Conservation (phyloP, 53 echinoderm and acorn worm genomes). For the Holothuria leucospilota region DNA sequence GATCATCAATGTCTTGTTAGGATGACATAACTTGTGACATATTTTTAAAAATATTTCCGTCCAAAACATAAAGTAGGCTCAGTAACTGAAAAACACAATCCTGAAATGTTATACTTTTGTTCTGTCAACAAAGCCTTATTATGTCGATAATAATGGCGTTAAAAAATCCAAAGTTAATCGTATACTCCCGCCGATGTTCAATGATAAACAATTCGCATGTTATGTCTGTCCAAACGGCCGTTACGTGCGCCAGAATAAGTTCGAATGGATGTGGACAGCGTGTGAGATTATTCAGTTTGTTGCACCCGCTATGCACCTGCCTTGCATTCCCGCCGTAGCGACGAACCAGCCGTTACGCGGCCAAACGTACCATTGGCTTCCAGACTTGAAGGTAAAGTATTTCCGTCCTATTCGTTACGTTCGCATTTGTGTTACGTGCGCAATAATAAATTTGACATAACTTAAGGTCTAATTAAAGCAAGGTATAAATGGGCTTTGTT, state of each 20-base stretch:
- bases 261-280: not conserved
- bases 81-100: not conserved
- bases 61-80: slow-evolving; percentile 1
- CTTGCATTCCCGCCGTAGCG: not conserved
- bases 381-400: not conserved
- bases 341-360: not conserved
- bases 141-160: not conserved
- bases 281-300: slow-evolving; percentile 7
- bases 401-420: slow-evolving; percentile 18
- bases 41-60: slow-evolving; percentile 1
- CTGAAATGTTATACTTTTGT: not conserved
- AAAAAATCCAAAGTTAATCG: not conserved
- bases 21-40: not conserved
- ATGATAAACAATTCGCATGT: not conserved
- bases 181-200: not conserved
- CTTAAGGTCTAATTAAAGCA: not conserved
- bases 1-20: not conserved
- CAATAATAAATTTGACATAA: not conserved
- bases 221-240: slow-evolving; percentile 18
- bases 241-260: slow-evolving; percentile 8
- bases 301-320: not conserved
- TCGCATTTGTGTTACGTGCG: slow-evolving; percentile 21
- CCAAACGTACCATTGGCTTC: not conserved
- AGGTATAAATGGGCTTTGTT: not conserved
- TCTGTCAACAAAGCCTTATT: not conserved